Base-by-base conservation (phyloP, 1,140 invertebrate genomes). In the Scaptomyza graminum region DNA sequence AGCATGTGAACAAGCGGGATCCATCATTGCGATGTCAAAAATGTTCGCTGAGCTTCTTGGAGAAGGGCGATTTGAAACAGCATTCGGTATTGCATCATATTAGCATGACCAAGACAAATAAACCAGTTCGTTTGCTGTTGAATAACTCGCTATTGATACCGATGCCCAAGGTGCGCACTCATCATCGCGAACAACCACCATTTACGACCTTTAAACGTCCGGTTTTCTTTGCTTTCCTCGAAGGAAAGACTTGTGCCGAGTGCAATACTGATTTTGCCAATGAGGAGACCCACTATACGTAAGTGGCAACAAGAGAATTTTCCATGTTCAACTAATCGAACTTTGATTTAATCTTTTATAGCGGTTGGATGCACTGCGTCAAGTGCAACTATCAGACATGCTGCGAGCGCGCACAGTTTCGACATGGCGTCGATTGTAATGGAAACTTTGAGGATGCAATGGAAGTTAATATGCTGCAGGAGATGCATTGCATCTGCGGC, bases 331-430 rank as follows among this genome's bases (percentile, higher is more conserved):
- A 15, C 28, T 31, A 7, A 34, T 16, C 15, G 0, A 52, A 13
- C 9, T 34, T 2, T 3, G 4, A 5, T 5, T 54, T 44, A 7
- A 52, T 37, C 7, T 22, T 50, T 50, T 0, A 16, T 88, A 96
- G 95, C 1, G 95, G 95, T 0, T 93, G 94, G 84, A 93, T 95
- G 69, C 94, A 92, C 62, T 97, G 96, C 90, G 93, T 93, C 44
- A 95, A 95, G 66, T 97, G 96, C 81, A 93, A 94, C 68, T 97
- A 95, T 84, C 93, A 94, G 50, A 96, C 96, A 5, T 95, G 95
- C 62, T 97, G 96, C 90, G 94, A 94, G 90, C 93, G 94, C 61
- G 95, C 95, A 0, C 95, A 96, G 92, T 93, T 95, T 75, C 93
- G 94, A 52, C 96, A 97, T 92, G 93, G 93, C 61, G 92, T 93